Percentiles rank a stretch among this genome's conserved stretches.
Conservation (phyloP, 92 coral and sea anemone species). For the Chrysogorgia sp. region DNA sequence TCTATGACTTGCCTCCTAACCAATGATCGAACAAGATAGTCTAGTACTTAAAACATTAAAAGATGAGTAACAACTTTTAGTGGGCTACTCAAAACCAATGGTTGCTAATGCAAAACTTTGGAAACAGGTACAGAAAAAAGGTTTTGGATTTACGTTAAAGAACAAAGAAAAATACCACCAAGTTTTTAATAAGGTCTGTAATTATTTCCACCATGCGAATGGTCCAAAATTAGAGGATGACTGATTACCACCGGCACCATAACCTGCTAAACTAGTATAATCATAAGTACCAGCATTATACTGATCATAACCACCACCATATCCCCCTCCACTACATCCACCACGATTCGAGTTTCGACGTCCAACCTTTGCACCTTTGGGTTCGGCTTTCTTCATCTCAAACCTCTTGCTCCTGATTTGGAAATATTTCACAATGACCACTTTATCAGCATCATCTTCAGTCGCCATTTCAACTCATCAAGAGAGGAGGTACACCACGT, state of each 20-base stretch:
- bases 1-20: neutral
- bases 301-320: neutral
- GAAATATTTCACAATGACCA: constrained; percentile 66
- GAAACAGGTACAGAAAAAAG: too few species aligned
- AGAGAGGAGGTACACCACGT: too few species aligned
- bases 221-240: constrained; percentile 34
- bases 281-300: constrained; percentile 40
- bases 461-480: constrained; percentile 54
- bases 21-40: too few species aligned
- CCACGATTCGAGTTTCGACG: constrained; percentile 54
- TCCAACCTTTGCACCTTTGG: constrained; percentile 55
- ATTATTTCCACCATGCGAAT: constrained; percentile 6
- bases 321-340: constrained; percentile 49
- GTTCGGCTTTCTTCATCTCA: constrained; percentile 88
- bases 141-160: too few species aligned
- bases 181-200: too few species aligned
- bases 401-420: constrained; percentile 59
- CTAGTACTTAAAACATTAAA: too few species aligned
- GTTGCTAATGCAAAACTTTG: too few species aligned
- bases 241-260: constrained; percentile 11
- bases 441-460: constrained; percentile 83
- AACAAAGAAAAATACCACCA: neutral
- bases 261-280: constrained; percentile 43
- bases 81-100: too few species aligned
- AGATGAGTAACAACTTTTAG: too few species aligned